Percentiles rank a stretch among this genome's conserved stretches.
Evolutionary conservation across 2,888 invertebrate species (phyloP).

Genomic region (Hypomecis punctinalis): DNA sequence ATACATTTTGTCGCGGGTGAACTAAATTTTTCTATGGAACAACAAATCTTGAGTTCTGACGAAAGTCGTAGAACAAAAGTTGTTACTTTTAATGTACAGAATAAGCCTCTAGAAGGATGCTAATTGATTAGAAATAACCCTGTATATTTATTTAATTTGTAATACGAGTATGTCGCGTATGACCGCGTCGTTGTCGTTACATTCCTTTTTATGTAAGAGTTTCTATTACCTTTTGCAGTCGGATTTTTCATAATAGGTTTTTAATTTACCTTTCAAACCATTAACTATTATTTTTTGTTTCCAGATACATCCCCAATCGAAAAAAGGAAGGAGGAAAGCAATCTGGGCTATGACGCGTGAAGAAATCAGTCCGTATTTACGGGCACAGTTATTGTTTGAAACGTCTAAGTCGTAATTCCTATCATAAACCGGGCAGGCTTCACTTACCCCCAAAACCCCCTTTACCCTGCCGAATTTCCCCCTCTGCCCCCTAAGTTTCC

Average conservation of each 20-base stretch:
- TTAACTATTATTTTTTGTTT: conserved; percentile 18
- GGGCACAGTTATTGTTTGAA: conserved; percentile 84
- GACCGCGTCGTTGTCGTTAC: too few relatives aligned
- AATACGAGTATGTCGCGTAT: too few relatives aligned
- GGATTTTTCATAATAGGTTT: neutral
- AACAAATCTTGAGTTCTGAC: too few relatives aligned
- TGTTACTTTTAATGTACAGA: too few relatives aligned
- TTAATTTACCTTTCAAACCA: neutral
- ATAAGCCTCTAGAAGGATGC: too few relatives aligned
- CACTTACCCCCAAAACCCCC: conserved; percentile 69
- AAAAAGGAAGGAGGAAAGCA: conserved; percentile 68
- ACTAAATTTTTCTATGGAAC: too few relatives aligned
- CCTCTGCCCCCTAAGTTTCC: conserved; percentile 49
- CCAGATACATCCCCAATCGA: conserved; percentile 41
- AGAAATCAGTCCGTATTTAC: conserved; percentile 83
- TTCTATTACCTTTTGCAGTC: too few relatives aligned
- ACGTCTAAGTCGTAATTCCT: conserved; percentile 85
- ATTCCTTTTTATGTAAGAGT: too few relatives aligned
- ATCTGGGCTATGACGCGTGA: conserved; percentile 82
- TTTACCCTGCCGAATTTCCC: conserved; percentile 35
- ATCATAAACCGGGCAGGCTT: conserved; percentile 80
- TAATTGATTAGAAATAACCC: too few relatives aligned
- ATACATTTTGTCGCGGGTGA: too few relatives aligned
- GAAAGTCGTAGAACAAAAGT: too few relatives aligned
- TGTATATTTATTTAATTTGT: too few relatives aligned